A percentile compares a stretch with the other conserved stretches of the same genome.
Evolutionary conservation across 2,113 vertebrate genomes (phyloP).

Genomic region (Limanda limanda): DNA sequence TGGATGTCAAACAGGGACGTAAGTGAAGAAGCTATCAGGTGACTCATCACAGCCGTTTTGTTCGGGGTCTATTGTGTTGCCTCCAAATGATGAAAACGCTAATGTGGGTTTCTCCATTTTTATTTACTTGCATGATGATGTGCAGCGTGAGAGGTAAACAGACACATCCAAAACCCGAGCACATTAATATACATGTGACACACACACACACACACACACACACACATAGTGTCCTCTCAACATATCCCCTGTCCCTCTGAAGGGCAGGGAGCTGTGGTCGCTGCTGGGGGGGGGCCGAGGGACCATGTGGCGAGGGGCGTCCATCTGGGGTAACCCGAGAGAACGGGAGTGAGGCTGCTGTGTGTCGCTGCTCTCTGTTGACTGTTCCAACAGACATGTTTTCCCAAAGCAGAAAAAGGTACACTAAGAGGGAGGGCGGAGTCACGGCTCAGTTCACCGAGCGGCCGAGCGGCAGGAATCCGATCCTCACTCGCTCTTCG

Average conservation of each 20-base stretch:
- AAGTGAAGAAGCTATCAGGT: too few species aligned
- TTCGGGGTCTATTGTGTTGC: too few species aligned
- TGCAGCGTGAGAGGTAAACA: background rate
- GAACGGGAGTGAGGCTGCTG: conserved; percentile 61
- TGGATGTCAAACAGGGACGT: too few species aligned
- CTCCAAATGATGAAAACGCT: background rate
- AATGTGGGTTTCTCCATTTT: background rate
- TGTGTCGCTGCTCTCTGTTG: conserved; percentile 77
- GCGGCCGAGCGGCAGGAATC: conserved; percentile 50
- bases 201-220: conserved; percentile 1
- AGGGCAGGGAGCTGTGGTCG: conserved; percentile 72
- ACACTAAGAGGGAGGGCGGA: conserved; percentile 71
- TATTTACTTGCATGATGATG: background rate
- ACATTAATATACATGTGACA: conserved; percentile 4
- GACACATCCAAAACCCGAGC: background rate
- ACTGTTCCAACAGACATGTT: conserved; percentile 84
- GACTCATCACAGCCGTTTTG: too few species aligned
- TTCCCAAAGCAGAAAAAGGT: conserved; percentile 82
- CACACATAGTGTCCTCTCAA: conserved; percentile 36
- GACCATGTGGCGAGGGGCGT: conserved; percentile 64
- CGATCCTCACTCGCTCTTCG: conserved; percentile 38
- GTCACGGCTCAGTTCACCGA: conserved; percentile 59
- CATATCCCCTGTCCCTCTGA: conserved; percentile 67
- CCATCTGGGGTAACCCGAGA: conserved; percentile 80
- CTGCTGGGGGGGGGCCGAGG: conserved; percentile 32